phyloP scores from a whole-genome alignment of 2,888 invertebrate genomes.

The Agonopterix alstromeriana region DNA sequence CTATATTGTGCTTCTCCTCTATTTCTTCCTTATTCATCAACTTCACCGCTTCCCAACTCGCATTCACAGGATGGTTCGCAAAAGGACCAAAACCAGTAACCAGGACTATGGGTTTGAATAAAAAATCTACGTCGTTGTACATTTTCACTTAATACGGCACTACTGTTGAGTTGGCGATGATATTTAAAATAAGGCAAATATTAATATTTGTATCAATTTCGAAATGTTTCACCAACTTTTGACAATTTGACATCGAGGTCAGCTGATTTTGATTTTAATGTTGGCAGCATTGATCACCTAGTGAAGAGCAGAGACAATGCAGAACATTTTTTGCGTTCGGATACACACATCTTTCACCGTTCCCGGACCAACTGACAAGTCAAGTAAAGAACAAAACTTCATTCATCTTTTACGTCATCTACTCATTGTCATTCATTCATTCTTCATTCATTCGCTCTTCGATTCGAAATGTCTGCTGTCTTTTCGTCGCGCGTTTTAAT shows the following conservation, averaged over 20 bases:
- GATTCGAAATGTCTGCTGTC: conserved; percentile 18
- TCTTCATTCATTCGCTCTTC: conserved; percentile 15
- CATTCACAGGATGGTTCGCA: conserved; percentile 81
- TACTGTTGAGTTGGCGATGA: not conserved
- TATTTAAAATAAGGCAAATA: not conserved
- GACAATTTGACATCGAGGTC: conserved; percentile 16
- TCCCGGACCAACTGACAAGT: not conserved
- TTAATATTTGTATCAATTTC: too few species aligned
- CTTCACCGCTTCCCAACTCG: conserved; percentile 90
- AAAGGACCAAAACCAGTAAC: conserved; percentile 92
- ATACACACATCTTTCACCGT: too few species aligned
- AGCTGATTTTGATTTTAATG: conserved; percentile 32
- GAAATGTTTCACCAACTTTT: too few species aligned
- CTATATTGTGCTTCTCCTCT: conserved; percentile 61
- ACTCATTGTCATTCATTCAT: conserved; percentile 7
- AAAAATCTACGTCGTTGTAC: conserved; percentile 26
- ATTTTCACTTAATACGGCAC: conserved; percentile 7
- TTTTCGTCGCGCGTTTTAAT: conserved; percentile 40
- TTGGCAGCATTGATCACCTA: conserved; percentile 19
- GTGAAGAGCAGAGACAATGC: too few species aligned
- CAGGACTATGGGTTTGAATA: conserved; percentile 60
- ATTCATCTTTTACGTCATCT: not conserved
- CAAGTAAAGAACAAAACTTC: not conserved
- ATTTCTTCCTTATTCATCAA: conserved; percentile 72
- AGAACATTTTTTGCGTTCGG: too few species aligned